These are phyloP conservation scores for Hydrochoerus hydrochaeris DNA, from an alignment of 2,113 vertebrate genomes.

Conservation along the genomic window DNA sequence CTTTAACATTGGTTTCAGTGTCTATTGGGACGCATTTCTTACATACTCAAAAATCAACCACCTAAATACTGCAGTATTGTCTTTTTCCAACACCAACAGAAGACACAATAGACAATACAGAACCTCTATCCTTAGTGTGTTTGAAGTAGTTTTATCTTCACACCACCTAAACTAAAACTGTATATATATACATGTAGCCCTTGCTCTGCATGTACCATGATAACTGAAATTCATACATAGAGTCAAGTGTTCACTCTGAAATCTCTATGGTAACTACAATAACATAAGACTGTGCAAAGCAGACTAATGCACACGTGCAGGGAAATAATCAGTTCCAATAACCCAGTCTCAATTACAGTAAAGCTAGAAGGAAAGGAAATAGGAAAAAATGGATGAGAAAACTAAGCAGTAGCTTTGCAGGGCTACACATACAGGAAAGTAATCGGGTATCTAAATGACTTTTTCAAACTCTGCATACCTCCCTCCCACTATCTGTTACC, in stretches of 20 bases:
- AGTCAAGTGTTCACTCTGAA: background rate
- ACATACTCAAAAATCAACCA: background rate
- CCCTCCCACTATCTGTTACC: background rate
- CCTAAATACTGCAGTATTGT: background rate
- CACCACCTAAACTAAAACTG: background rate
- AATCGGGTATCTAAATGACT: slow-evolving; percentile 23
- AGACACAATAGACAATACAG: background rate
- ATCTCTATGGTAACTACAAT: background rate
- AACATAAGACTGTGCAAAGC: background rate
- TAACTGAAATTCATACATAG: slow-evolving; percentile 11
- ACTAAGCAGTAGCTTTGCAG: background rate
- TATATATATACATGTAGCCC: background rate
- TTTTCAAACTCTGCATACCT: background rate
- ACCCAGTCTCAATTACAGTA: slow-evolving; percentile 11
- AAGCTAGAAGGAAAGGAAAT: background rate
- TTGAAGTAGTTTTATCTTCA: slow-evolving; percentile 16
- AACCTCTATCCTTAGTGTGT: background rate
- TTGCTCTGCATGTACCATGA: background rate
- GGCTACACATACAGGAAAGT: background rate
- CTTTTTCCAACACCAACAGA: slow-evolving; percentile 25
- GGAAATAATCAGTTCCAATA: background rate
- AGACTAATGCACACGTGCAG: background rate
- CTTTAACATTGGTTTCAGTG: slow-evolving; percentile 18
- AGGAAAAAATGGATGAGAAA: background rate
- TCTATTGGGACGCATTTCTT: background rate